Percentiles rank a stretch among this genome's conserved stretches.
Evolutionary conservation across 2,888 invertebrate genomes (phyloP).

Genomic region (Sminthurinus aureus): DNA sequence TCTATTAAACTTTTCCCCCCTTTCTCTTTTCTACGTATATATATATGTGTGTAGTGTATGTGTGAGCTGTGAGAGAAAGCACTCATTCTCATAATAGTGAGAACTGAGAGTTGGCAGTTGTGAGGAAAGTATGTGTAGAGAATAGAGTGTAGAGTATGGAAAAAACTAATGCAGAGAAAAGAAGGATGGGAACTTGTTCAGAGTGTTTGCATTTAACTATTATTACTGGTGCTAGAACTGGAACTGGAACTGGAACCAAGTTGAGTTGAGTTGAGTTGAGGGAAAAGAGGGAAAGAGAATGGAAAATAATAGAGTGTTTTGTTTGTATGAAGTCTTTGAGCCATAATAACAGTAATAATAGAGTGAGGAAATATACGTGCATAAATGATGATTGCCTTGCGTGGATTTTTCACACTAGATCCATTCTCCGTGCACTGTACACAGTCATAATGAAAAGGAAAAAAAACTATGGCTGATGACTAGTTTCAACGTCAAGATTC

Average conservation of each 20-base stretch:
- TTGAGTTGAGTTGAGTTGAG: no score
- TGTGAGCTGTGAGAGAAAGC: no score
- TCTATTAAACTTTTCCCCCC: neutral
- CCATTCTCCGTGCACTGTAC: neutral
- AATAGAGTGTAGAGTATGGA: neutral
- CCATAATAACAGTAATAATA: neutral
- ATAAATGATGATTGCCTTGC: slow-evolving; percentile 27
- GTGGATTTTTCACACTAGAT: slow-evolving; percentile 24
- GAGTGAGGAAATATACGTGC: neutral
- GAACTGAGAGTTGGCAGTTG: no score
- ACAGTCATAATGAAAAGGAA: neutral
- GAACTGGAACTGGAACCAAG: neutral
- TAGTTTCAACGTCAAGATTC: slow-evolving; percentile 12
- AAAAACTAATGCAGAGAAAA: neutral
- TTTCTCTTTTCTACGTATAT: neutral
- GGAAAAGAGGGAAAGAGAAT: no score
- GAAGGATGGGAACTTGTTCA: neutral
- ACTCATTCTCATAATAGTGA: no score
- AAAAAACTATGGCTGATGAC: neutral
- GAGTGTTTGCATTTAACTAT: neutral
- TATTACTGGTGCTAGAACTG: neutral
- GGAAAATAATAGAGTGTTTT: no score
- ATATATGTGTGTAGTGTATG: no score
- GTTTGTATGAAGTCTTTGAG: neutral
- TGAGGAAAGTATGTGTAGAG: neutral